Base-by-base conservation (phyloP, 2,888 invertebrate genomes). In the Troides oblongomaculatus region DNA sequence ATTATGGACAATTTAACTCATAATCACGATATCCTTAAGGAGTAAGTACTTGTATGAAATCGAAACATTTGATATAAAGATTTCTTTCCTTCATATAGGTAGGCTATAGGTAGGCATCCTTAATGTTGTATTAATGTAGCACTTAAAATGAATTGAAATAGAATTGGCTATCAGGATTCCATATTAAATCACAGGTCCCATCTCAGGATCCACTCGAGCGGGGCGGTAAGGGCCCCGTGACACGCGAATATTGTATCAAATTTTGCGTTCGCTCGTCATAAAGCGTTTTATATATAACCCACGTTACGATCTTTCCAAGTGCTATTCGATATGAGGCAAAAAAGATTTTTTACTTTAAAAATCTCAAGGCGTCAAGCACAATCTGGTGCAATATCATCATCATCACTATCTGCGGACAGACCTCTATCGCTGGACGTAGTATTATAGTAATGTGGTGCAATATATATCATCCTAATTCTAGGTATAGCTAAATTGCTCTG, bases 201-300 rank as follows among this genome's bases (percentile, higher is more conserved):
- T 79, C 78, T 70, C 72, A 75, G 77, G 80, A 78, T 80, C 79
- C 81, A 81, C 79, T 83, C 79, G 76, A 73, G 77, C 77, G 71
- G 72, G 72, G 75, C 81, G 79, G 79, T 81, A 80, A 82, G 78
- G 78, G 81, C 73, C 72, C 71, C 70, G 74, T 78, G 80, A 80
- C 85, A 84, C 83, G 85, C 83, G 81, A 86, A 80, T 83, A 76
- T 77, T 77, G 82, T 85, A 86, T 87, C 86, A 87, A 88, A 88
- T 87, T 86, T 86, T 87, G 39, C 88, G 84, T 85, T 89, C 85
- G 86, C 87, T 88, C 86, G 81, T 90, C 86, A 90, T 88, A 88
- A 89, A 88, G 88, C 83, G 83, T 83, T 84, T 89, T 88, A 86
- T 74, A 70, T 70, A 64, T 74, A 76, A 64, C 66, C 75, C 58